Evolutionary conservation across 2,888 invertebrate species (phyloP).

Genomic region (Polietes domitor): DNA sequence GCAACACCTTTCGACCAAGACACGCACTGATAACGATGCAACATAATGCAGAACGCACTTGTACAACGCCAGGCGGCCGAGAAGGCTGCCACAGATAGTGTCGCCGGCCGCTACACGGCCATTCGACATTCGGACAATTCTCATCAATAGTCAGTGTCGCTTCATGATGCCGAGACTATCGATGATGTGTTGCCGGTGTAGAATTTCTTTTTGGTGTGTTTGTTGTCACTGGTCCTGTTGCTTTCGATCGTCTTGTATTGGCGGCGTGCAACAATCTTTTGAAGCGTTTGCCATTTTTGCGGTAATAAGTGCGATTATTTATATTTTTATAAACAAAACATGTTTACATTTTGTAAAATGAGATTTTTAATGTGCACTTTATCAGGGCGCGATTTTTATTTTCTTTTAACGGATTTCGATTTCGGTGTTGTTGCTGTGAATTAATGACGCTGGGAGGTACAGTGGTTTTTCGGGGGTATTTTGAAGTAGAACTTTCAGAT

Average conservation of each 20-base stretch:
- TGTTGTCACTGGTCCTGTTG: not conserved
- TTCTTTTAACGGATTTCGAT: conserved; percentile 61
- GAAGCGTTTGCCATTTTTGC: conserved; percentile 56
- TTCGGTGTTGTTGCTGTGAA: conserved; percentile 67
- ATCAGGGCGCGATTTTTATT: conserved; percentile 70
- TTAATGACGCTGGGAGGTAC: conserved; percentile 69
- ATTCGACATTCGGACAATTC: conserved; percentile 24
- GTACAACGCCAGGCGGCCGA: conserved; percentile 42
- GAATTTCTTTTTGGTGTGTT: conserved; percentile 33
- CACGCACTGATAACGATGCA: conserved; percentile 74
- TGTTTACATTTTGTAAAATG: conserved; percentile 80
- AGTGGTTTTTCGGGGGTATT: conserved; percentile 4
- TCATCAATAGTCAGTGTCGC: conserved; percentile 35
- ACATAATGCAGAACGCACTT: conserved; percentile 47
- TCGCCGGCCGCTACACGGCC: not conserved
- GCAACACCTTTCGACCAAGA: conserved; percentile 78
- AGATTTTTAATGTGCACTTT: conserved; percentile 80
- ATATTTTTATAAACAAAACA: conserved; percentile 80
- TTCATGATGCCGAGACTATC: not conserved
- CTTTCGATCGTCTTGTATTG: no score
- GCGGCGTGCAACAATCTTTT: conserved; percentile 46
- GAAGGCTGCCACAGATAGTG: conserved; percentile 41
- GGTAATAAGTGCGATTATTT: conserved; percentile 79
- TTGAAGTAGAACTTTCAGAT: no score
- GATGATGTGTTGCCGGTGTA: conserved; percentile 17